Evolutionary conservation across 2,888 invertebrate genomes (phyloP).

Genomic region (Chelonus formosanus): DNA sequence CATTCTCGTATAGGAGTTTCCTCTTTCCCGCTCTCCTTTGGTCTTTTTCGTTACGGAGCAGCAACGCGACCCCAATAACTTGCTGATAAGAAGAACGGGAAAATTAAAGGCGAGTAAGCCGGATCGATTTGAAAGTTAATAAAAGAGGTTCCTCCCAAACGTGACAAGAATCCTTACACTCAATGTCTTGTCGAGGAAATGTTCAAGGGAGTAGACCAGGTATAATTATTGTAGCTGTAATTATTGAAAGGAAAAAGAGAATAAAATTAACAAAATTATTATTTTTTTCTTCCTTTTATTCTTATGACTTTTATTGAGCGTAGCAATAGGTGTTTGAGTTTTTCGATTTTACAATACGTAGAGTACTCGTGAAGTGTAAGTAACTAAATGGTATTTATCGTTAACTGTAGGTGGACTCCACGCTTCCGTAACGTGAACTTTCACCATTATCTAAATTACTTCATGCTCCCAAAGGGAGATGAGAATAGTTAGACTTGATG

Average conservation of each 20-base stretch:
- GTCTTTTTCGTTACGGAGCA: not conserved
- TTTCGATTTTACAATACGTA: not conserved
- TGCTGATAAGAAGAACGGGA: constrained; percentile 35
- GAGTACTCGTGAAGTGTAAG: constrained; percentile 4
- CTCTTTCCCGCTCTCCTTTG: not conserved
- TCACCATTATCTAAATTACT: constrained; percentile 55
- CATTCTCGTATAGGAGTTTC: not conserved
- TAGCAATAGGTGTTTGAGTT: not conserved
- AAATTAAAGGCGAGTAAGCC: constrained; percentile 26
- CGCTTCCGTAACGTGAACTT: constrained; percentile 47
- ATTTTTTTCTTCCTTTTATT: not conserved
- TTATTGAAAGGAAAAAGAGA: not conserved
- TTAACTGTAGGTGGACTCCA: constrained; percentile 27
- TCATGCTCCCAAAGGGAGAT: constrained; percentile 39
- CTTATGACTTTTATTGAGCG: not conserved
- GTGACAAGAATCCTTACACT: constrained; percentile 28
- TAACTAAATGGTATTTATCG: constrained; percentile 40
- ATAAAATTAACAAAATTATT: no score
- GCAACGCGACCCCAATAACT: constrained; percentile 37
- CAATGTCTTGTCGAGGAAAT: not conserved
- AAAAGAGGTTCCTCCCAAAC: constrained; percentile 37
- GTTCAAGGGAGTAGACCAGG: not conserved
- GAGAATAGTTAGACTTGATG: constrained; percentile 17
- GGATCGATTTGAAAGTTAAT: constrained; percentile 42
- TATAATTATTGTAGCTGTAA: not conserved